These are phyloP conservation scores for Drosophila kepulauana DNA, from an alignment of 1,140 invertebrate genomes.

Conservation along the genomic window DNA sequence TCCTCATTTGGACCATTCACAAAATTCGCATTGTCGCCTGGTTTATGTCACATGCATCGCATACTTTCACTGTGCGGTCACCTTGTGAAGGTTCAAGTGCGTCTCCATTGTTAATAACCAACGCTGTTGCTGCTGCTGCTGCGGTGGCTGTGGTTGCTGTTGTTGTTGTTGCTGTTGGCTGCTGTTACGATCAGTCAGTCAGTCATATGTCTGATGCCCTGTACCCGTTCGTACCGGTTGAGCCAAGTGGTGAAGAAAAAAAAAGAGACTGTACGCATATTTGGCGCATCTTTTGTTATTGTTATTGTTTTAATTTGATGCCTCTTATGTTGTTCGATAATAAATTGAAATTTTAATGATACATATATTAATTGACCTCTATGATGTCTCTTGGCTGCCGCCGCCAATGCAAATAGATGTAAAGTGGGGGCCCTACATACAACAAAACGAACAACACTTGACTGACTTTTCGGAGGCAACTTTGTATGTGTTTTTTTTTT, in stretches of 20 bases:
- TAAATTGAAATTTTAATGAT: constrained; percentile 57
- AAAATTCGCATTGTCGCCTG: constrained; percentile 26
- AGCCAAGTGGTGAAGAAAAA: constrained; percentile 10
- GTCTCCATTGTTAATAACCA: constrained; percentile 40
- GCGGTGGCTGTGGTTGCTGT: constrained; percentile 1
- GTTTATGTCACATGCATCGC: constrained; percentile 51
- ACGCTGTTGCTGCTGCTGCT: constrained; percentile 10
- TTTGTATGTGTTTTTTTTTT: constrained; percentile 10
- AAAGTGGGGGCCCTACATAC: constrained; percentile 1
- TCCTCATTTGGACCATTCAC: constrained; percentile 7
- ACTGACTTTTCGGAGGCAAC: constrained; percentile 62
- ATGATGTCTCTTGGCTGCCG: background rate
- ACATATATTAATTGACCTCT: constrained; percentile 47
- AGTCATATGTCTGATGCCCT: constrained; percentile 11
- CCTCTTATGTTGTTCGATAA: constrained; percentile 39
- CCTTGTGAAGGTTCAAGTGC: constrained; percentile 72
- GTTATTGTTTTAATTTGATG: constrained; percentile 21
- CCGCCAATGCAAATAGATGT: constrained; percentile 18
- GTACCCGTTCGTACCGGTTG: constrained; percentile 49
- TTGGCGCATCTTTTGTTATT: constrained; percentile 45
- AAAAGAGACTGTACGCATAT: constrained; percentile 32
- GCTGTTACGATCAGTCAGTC: constrained; percentile 19
- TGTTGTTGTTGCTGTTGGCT: background rate
- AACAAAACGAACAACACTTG: constrained; percentile 52
- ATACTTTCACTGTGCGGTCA: constrained; percentile 68